Evolutionary conservation across 2,113 vertebrate species (phyloP).

Genomic region (Pionites leucogaster): DNA sequence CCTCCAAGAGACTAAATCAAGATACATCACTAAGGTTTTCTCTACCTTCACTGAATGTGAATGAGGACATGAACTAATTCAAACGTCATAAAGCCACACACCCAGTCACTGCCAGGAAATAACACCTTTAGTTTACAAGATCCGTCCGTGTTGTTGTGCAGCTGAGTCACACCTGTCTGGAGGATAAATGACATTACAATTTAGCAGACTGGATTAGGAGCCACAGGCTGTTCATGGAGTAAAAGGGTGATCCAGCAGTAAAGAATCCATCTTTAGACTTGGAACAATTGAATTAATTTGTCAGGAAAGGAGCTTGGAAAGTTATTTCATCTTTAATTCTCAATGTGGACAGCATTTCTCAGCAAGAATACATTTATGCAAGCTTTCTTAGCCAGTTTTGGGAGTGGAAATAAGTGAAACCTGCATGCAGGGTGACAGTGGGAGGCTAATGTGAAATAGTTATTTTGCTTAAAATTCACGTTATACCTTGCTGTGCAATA

Average conservation of each 20-base stretch:
- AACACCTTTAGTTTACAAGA: background rate
- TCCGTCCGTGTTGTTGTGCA: background rate
- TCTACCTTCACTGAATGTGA: background rate
- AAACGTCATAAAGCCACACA: background rate
- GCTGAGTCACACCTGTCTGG: constrained; percentile 4
- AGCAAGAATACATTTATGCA: background rate
- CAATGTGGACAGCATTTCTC: background rate
- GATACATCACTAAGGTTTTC: background rate
- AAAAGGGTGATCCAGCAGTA: background rate
- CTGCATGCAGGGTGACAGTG: background rate
- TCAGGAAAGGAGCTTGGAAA: background rate
- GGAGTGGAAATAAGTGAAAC: background rate
- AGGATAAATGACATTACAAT: background rate
- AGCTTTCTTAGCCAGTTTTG: background rate
- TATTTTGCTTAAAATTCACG: background rate
- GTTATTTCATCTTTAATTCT: background rate
- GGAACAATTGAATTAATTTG: background rate
- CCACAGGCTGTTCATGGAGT: background rate
- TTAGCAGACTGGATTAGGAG: background rate
- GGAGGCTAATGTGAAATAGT: background rate
- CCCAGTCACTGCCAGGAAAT: background rate
- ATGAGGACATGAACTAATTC: background rate
- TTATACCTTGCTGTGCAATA: background rate
- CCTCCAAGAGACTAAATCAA: background rate
- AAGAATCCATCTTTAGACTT: background rate